These are phyloP conservation scores for Odontamblyopus rebecca DNA, from an alignment of 2,797 vertebrate species.

Conservation along the genomic window DNA sequence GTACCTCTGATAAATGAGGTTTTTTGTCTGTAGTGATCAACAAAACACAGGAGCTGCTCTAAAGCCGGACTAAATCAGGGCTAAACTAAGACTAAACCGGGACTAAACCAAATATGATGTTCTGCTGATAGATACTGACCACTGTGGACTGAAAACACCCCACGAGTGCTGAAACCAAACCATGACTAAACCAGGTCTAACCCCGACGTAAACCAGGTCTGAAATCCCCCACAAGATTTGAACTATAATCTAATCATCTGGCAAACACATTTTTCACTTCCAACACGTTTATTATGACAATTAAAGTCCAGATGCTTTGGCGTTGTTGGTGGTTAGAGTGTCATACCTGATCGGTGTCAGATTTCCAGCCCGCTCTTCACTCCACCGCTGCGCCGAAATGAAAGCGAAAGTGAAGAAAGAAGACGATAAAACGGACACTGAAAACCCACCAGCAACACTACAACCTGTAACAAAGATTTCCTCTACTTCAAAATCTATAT, in stretches of 20 bases:
- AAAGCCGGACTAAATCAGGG: neutral
- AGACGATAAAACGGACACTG: neutral
- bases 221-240: neutral
- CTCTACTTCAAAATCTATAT: neutral
- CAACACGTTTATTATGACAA: neutral
- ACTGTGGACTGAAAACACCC: neutral
- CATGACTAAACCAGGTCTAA: neutral
- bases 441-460: conserved; percentile 5
- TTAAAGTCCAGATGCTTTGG: neutral
- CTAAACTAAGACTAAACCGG: neutral
- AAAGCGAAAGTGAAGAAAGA: neutral
- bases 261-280: neutral
- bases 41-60: neutral
- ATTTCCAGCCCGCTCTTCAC: too few relatives aligned
- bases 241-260: neutral
- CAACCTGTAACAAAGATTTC: neutral
- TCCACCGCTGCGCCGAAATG: too few relatives aligned
- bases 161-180: neutral
- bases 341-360: neutral
- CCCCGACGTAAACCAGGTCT: neutral
- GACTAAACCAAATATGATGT: too few relatives aligned
- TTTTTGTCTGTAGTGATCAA: too few relatives aligned
- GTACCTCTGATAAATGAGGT: too few relatives aligned
- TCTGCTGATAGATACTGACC: too few relatives aligned
- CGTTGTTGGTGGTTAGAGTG: neutral